Evolutionary conservation across 2,797 vertebrate species (phyloP).

Genomic region (Cyclopterus lumpus): DNA sequence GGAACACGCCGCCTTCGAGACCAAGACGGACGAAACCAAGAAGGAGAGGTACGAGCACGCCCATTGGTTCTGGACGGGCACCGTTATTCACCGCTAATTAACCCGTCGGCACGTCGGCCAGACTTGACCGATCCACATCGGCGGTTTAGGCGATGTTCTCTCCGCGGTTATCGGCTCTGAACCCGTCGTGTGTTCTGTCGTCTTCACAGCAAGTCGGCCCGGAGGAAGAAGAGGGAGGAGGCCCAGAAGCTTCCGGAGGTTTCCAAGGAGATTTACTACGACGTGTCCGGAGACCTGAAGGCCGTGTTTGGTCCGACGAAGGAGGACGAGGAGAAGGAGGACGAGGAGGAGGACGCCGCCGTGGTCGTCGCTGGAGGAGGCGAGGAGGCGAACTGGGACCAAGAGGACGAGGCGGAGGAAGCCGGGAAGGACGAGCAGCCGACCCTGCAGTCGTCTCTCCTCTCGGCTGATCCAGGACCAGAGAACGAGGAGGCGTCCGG

Average conservation of each 20-base stretch:
- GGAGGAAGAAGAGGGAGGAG: conserved; percentile 87
- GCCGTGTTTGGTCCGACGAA: conserved; percentile 82
- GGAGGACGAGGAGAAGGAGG: conserved; percentile 1
- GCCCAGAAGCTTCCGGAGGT: conserved; percentile 89
- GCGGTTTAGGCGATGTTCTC: background rate
- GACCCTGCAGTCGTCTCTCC: conserved; percentile 15
- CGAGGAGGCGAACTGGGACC: conserved; percentile 64
- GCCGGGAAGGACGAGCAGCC: conserved; percentile 45
- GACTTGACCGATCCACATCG: background rate
- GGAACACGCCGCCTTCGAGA: conserved; percentile 91
- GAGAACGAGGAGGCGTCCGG: conserved; percentile 45
- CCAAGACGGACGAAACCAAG: conserved; percentile 70
- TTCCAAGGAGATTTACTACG: conserved; percentile 89
- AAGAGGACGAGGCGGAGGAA: conserved; percentile 38
- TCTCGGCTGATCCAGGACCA: background rate
- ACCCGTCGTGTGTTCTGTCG: conserved; percentile 1
- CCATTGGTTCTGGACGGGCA: background rate
- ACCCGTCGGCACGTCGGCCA: background rate
- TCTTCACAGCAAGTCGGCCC: conserved; percentile 85
- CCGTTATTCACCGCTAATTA: background rate
- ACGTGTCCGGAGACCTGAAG: conserved; percentile 87
- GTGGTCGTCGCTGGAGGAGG: background rate
- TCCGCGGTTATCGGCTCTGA: background rate
- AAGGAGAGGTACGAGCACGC: conserved; percentile 87
- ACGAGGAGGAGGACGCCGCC: background rate